Percentiles rank a stretch among this genome's conserved stretches.
Conservation (phyloP, 2,797 vertebrate genomes). For the Furcifer pardalis region DNA sequence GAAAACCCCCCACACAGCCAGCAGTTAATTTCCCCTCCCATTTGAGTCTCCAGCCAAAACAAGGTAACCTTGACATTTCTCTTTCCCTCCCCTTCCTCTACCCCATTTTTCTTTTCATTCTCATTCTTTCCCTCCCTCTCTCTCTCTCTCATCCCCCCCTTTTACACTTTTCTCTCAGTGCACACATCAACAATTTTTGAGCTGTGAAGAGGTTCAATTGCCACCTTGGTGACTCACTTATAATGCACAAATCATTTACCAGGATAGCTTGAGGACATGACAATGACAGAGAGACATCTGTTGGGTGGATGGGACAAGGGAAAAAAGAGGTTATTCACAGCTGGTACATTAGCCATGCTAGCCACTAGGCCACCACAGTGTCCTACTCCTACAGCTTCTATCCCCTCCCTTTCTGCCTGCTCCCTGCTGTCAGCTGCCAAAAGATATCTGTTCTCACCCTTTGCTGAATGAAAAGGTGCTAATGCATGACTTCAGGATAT, state of each 20-base stretch:
- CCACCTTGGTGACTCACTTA: conserved; percentile 79
- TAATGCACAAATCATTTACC: conserved; percentile 77
- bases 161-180: conserved; percentile 58
- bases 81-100: conserved; percentile 40
- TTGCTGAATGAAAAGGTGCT: conserved; percentile 88
- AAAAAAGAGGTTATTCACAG: conserved; percentile 70
- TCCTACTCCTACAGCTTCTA: conserved; percentile 74
- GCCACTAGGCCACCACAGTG: conserved; percentile 77
- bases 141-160: conserved; percentile 46
- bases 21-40: conserved; percentile 67
- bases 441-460: conserved; percentile 91
- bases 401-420: conserved; percentile 71
- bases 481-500: conserved; percentile 91
- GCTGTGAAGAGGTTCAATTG: conserved; percentile 81
- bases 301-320: conserved; percentile 67
- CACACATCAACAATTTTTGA: conserved; percentile 80
- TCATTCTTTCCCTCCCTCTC: conserved; percentile 31
- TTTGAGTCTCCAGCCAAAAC: conserved; percentile 70
- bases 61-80: conserved; percentile 79
- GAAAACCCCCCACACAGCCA: conserved; percentile 71
- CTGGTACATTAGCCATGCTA: conserved; percentile 77
- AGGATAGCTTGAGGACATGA: conserved; percentile 79
- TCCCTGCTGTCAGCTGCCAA: conserved; percentile 86
- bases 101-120: conserved; percentile 37
- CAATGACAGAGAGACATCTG: conserved; percentile 83